phyloP scores from a whole-genome alignment of 2,113 vertebrate genomes.

The Aldabrachelys gigantea region DNA sequence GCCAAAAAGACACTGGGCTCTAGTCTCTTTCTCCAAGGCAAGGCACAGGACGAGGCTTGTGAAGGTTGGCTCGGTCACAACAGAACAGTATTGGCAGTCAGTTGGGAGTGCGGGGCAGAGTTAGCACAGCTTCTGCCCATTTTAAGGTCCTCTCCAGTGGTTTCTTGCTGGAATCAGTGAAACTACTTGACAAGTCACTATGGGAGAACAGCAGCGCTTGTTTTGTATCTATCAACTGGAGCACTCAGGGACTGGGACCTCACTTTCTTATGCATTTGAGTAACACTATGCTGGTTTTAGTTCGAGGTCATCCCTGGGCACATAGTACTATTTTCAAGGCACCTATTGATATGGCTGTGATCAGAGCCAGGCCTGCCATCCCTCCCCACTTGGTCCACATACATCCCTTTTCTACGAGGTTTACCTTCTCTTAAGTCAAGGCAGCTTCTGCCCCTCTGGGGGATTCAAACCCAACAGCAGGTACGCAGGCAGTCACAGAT shows the following conservation, averaged over 20 bases:
- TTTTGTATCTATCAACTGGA: fast-evolving
- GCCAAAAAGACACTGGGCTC: neutral
- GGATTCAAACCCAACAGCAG: neutral
- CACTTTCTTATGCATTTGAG: neutral
- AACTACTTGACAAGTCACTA: constrained; percentile 43
- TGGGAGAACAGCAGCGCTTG: neutral
- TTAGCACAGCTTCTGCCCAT: fast-evolving
- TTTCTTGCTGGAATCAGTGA: neutral
- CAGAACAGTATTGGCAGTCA: neutral
- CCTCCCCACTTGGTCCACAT: neutral
- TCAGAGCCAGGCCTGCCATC: neutral
- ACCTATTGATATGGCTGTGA: neutral
- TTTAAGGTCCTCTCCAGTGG: neutral
- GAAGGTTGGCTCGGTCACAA: neutral
- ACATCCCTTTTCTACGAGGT: neutral
- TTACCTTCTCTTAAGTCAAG: neutral
- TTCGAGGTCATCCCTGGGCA: fast-evolving
- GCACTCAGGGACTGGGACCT: neutral
- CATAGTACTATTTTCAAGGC: fast-evolving
- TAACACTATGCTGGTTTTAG: neutral
- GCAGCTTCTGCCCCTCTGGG: neutral
- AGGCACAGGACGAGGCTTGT: fast-evolving
- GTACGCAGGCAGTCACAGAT: neutral
- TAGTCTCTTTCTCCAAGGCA: neutral
- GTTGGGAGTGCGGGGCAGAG: neutral